Base-by-base conservation (phyloP, 2,888 invertebrate species). In the Rotaria macrura region DNA sequence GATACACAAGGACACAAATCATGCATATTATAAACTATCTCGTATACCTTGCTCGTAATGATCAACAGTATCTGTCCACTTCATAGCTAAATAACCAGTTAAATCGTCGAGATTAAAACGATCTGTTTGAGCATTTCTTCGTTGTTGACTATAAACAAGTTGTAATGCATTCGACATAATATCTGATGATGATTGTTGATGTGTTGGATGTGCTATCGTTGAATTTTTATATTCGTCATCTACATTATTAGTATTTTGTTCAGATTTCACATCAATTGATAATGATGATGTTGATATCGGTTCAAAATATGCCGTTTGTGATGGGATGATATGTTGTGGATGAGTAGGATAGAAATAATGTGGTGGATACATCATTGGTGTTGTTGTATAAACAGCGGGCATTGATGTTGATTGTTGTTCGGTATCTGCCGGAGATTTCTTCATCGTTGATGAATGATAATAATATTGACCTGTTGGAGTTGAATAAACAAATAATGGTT, bases 111-210 rank as follows among this genome's bases (percentile, higher is more conserved):
- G 43, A 79, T 79, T 79, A 43, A 79, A 79, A 34, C 34, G 65
- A 65, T 65, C 65, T 29, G 65, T 65, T 65, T 29, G 65, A 17
- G 65, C 65, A 43, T 79, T 43, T 43, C 79, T 25, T 43, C 43
- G 38, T 79, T 79, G 40, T 79, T 79, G 79, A 43, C 79, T 79
- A 79, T 79, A 79, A 40, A 79, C 79, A 79, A 79, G 40, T 79
- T 79, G 79, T 79, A 79, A 79, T 43, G 43, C 79, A 79, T 79
- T 79, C 0, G 79, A 79, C 79, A 79, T 79, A 25, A 79, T 79
- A n/a, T 43, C 40, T 14, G 43, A 43, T 43, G 79, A 79, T 43
- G 40, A 43, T 79, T 43, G 38, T 34, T 65, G 65, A 29, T 34
- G 34, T 29, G 20, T 38, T 29, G n/a, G 65, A 65, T 29, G n/a